Evolutionary conservation across 2,113 vertebrate species (phyloP), one percentile per base, ranked within the genome.

Genomic region (Jaculus jaculus): DNA sequence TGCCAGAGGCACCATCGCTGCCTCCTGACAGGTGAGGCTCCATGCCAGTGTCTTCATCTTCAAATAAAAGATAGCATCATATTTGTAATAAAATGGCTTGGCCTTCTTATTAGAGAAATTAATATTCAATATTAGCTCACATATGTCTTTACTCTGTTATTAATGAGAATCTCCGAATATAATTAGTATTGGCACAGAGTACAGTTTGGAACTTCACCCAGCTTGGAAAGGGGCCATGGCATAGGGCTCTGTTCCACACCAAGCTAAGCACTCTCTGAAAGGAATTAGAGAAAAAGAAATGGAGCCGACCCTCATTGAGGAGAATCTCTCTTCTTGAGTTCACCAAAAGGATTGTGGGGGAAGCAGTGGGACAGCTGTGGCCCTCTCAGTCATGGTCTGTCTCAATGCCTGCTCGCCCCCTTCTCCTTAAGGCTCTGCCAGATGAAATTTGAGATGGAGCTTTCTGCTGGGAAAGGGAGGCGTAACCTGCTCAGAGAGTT

Each of bases 101-200:
- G 34, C 30, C 68, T 90, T 94, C 68, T 88, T 94, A 94, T 92
- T 95, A 92, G 63, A 87, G 83, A 88, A 95, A 96, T 95, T 95
- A 90, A 96, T 94, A 93, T 90, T 94, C 75, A 84, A 69, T 94
- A 94, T 94, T 95, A 65, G 42, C 51, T 91, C 60, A 92, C 88
- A 91, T 90, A 92, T 91, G 84, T 89, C 58, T 96, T 95, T 81
- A 95, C 90, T 78, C 84, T 96, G 75, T 90, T 93, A 95, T 95
- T 96, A 96, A 81, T 78, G 93, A 87, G 92, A 92, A 94, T 90
- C n/a, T 66, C 87, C 54, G 90, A 91, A 87, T 42, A 89, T 96
- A 95, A 97, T 95, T 96, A 92, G 90, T 84, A 63, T 89, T 97
- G 96, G 94, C 96, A 94, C 88, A 89, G 66, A 95, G 47, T 24